phyloP scores from a whole-genome alignment of 1,140 invertebrate genomes.

The Lordiphosa clarofinis region DNA sequence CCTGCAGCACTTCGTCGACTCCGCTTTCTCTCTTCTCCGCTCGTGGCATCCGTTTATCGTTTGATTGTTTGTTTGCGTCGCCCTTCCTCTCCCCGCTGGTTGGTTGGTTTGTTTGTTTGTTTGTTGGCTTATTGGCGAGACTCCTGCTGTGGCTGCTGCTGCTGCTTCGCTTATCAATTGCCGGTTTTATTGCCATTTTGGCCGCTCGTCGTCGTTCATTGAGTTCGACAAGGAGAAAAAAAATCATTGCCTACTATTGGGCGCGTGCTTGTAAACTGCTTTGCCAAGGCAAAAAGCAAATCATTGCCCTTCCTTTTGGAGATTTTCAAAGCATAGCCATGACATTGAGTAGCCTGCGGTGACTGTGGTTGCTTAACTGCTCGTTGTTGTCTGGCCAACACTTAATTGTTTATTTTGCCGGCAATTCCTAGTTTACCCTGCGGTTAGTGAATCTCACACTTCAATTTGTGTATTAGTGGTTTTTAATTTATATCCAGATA shows the following conservation, averaged over 20 bases:
- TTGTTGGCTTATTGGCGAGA: constrained; percentile 68
- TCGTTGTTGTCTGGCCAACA: constrained; percentile 15
- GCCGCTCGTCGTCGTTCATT: constrained; percentile 46
- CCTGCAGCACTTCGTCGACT: not conserved
- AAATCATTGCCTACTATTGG: constrained; percentile 59
- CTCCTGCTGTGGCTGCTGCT: constrained; percentile 35
- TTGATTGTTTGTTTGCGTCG: constrained; percentile 71
- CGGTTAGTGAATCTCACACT: constrained; percentile 46
- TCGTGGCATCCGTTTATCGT: constrained; percentile 74
- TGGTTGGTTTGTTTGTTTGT: constrained; percentile 22
- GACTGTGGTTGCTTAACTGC: constrained; percentile 4
- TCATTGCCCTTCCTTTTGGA: constrained; percentile 1
- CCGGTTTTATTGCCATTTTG: constrained; percentile 73
- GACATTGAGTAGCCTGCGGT: constrained; percentile 23
- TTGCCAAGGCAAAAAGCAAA: constrained; percentile 18
- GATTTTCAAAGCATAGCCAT: constrained; percentile 24
- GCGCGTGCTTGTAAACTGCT: constrained; percentile 53
- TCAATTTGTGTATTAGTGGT: constrained; percentile 39
- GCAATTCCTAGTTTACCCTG: constrained; percentile 53
- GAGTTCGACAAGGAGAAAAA: constrained; percentile 46
- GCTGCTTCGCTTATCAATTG: constrained; percentile 69
- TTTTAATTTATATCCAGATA: constrained; percentile 36
- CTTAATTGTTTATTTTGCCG: constrained; percentile 67
- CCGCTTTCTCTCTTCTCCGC: constrained; percentile 12
- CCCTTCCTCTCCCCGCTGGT: constrained; percentile 26